Conservation (phyloP, 2,888 invertebrate species). For the Ormyrus thymus region DNA sequence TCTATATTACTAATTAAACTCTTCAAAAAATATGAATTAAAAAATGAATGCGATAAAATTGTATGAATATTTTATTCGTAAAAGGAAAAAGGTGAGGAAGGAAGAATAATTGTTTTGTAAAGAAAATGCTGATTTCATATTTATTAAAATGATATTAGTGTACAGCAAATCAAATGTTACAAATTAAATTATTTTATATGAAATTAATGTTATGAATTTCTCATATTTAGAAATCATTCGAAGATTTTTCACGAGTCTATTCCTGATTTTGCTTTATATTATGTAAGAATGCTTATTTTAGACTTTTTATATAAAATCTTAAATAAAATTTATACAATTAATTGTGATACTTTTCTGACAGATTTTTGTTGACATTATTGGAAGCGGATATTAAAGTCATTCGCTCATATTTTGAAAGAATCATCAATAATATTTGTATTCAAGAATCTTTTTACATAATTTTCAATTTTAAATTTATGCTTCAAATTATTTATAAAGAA, state of each 20-base stretch:
- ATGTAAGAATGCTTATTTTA: conserved; percentile 29
- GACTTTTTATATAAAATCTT: conserved; percentile 36
- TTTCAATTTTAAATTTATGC: no score
- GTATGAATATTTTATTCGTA: no score
- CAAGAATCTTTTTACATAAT: no score
- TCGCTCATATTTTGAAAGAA: conserved; percentile 13
- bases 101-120: neutral
- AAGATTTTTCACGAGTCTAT: neutral
- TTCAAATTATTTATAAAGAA: no score
- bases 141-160: conserved; percentile 46
- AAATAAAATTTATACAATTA: conserved; percentile 45
- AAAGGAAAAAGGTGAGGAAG: neutral
- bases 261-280: conserved; percentile 16
- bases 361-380: neutral
- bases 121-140: conserved; percentile 25
- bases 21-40: no score
- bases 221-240: neutral
- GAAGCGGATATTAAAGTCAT: neutral
- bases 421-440: neutral
- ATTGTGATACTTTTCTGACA: conserved; percentile 17
- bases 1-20: no score
- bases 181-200: conserved; percentile 24
- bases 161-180: conserved; percentile 43
- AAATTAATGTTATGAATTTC: neutral
- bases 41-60: neutral